phyloP scores from a whole-genome alignment of 2,113 vertebrate genomes.

The Podarcis muralis region DNA sequence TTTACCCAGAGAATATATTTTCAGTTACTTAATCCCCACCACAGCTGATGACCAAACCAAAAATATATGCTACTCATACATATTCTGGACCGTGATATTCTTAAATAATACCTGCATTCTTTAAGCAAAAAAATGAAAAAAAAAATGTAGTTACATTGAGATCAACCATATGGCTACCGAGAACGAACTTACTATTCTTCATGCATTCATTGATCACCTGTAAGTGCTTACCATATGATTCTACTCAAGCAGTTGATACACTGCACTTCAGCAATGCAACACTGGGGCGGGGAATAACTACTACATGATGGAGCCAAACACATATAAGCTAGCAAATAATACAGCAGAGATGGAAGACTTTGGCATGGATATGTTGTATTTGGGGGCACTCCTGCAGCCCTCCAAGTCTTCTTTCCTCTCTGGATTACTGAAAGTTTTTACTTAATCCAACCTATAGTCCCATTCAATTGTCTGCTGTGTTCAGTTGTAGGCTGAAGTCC shows the following conservation, averaged over 20 bases:
- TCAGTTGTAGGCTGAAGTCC: neutral
- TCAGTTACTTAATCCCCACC: neutral
- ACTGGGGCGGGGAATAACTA: neutral
- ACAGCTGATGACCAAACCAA: neutral
- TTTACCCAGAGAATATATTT: neutral
- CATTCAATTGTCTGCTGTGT: neutral
- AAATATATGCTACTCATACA: neutral
- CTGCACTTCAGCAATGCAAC: neutral
- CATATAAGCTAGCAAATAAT: neutral
- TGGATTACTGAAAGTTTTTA: neutral
- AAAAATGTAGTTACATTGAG: neutral
- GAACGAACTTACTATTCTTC: neutral
- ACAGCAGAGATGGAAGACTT: neutral
- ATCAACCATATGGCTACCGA: neutral
- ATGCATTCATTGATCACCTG: neutral
- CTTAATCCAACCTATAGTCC: neutral
- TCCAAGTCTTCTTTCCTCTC: neutral
- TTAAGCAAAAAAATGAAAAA: neutral
- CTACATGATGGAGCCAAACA: neutral
- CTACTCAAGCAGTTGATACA: neutral
- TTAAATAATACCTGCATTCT: neutral
- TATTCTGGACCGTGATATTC: neutral
- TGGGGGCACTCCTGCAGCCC: neutral
- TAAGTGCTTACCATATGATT: neutral
- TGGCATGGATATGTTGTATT: neutral